Base-by-base conservation (phyloP, 1,140 invertebrate genomes). In the Microplitis mediator region DNA sequence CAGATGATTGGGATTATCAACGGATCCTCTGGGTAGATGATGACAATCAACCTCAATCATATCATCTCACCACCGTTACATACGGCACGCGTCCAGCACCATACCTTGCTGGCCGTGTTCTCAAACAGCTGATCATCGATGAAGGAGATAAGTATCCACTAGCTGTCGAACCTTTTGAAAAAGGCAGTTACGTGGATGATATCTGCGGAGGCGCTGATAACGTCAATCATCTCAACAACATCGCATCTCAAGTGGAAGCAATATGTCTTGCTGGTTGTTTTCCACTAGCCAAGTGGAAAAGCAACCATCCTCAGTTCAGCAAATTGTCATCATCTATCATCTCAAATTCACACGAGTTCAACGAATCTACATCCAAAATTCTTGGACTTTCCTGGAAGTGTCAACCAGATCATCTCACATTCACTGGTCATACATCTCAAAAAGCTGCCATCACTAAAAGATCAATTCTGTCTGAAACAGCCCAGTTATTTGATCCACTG, bases 1-100 rank as follows among this genome's bases (percentile, higher is more conserved):
- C 60, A 14, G 50, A 73, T 31, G 71, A 76, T 64, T 52, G 50
- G 4, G 64, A 76, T 16, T 73, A 72, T 62, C 81, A 85, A 74
- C 70, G 80, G 61, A 83, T 86, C 4, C 34, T 82, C 6, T 85
- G 83, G 81, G 58, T 82, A 11, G 16, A 77, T n/a, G 32, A 75
- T 31, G 23, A 64, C 31, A 14, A 4, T 23, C n/a, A 35, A 9
- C 13, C 32, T 6, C 9, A 11, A 13, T 9, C 50, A 1, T 67
- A 54, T n/a, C 65, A 67, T 6, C 65, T 67, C 23, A 67, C 65
- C 16, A 56, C 65, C 3, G 50, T 54, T 3, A 54, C 65, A 34
- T 54, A 54, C 8, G 60, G 52, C 0, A 69, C 51, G 4, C 34
- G 50, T 9, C 16, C 51, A 39, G 60, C 61, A 31, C 60, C 69